Base-by-base conservation (phyloP, 2,888 invertebrate genomes). In the Noctua janthe region DNA sequence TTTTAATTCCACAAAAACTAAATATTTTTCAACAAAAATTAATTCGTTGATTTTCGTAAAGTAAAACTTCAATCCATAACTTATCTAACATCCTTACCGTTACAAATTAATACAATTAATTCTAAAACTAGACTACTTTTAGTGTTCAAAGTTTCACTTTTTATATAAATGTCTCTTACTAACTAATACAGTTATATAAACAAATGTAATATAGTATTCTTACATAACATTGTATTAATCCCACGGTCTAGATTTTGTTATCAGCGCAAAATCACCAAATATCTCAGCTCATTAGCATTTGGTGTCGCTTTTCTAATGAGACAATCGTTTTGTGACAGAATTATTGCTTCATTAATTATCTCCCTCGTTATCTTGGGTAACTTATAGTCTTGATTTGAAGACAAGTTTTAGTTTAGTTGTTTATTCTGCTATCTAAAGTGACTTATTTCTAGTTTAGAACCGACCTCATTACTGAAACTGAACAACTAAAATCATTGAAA, bases 271-370 rank as follows among this genome's bases (percentile, higher is more conserved):
- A 77, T 83, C 51, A 15, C 23, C 17, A 62, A 76, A 78, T 74
- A 51, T n/a, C 56, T 29, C 7, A 56, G 59, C 69, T 72, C 59
- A 85, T 82, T 82, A 85, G 54, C 76, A 72, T 74, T 66, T 72
- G 17, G 13, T 5, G 29, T 69, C 39, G 69, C 8, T 79, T 76
- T 23, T 11, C 6, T 78, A 59, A 56, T 56, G 10, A 23, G 3
- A 56, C 56, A 56, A 56, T 56, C 3, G 3, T 23, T 56, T 23
- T 23, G 10, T 23, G 56, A 56, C 56, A 56, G 0, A 56, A 56
- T 23, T 56, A 56, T 56, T n/a, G 11, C n/a, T 23, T 1, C 23
- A 56, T 11, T 56, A n/a, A 3, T 59, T n/a, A 11, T 56, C n/a
- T n/a, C 4, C 23, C 23, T 4, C 4, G 23, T n/a, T 59, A n/a